These are phyloP conservation scores for Athripsodes cinereus DNA, from an alignment of 2,888 invertebrate species.

Conservation along the genomic window DNA sequence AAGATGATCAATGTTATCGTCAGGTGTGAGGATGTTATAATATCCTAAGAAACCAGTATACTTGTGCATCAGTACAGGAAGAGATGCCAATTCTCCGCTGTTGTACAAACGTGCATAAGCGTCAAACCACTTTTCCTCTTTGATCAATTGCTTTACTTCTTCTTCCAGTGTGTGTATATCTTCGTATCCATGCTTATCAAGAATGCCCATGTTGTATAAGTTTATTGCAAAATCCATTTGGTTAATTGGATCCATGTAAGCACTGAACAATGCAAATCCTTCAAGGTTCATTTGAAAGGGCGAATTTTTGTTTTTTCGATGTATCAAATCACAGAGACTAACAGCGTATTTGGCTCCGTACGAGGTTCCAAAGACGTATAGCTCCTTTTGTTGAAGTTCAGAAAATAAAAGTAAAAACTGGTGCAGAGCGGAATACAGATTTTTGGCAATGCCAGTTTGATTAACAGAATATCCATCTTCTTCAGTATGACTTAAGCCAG, in stretches of 20 bases:
- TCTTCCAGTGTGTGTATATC: neutral
- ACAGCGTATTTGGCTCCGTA: constrained; percentile 78
- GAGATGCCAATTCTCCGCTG: too few relatives aligned
- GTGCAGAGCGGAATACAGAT: constrained; percentile 66
- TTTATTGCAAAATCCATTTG: neutral
- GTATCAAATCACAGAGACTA: constrained; percentile 70
- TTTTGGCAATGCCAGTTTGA: constrained; percentile 72
- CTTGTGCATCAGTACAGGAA: too few relatives aligned
- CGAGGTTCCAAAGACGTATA: constrained; percentile 86
- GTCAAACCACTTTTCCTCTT: constrained; percentile 42
- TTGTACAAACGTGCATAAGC: too few relatives aligned
- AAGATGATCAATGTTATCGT: too few relatives aligned
- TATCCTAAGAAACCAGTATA: too few relatives aligned
- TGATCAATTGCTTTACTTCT: neutral
- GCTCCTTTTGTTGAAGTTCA: constrained; percentile 64
- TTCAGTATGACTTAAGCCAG: constrained; percentile 83
- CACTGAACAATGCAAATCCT: neutral
- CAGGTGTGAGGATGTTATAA: too few relatives aligned
- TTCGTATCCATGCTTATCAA: neutral
- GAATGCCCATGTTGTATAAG: neutral
- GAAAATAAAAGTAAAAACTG: constrained; percentile 85
- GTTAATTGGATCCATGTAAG: neutral
- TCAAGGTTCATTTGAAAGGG: neutral
- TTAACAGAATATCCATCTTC: constrained; percentile 68
- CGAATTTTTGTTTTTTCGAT: constrained; percentile 36